Evolutionary conservation across 1,140 invertebrate genomes (phyloP).

Genomic region (Mizuhopecten yessoensis): DNA sequence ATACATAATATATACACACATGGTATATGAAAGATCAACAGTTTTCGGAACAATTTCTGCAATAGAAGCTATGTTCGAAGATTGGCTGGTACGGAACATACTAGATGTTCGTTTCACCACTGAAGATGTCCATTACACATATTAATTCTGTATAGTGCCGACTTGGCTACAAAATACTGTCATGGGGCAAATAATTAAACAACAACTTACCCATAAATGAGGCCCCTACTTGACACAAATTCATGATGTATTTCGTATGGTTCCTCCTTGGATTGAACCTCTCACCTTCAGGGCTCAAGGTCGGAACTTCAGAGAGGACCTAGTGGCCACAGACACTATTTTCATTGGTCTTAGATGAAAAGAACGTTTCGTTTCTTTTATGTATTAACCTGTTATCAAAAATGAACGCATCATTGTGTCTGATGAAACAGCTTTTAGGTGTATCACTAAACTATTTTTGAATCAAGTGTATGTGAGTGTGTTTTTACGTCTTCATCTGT

Average conservation of each 20-base stretch:
- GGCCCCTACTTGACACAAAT: not conserved
- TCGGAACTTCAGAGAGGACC: not conserved
- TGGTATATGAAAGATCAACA: too few species aligned
- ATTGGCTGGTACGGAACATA: too few species aligned
- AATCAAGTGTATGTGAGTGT: not conserved
- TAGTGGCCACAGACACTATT: not conserved
- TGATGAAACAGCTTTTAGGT: not conserved
- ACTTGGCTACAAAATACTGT: not conserved
- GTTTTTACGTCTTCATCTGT: not conserved
- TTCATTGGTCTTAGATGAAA: not conserved
- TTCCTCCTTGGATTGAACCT: not conserved
- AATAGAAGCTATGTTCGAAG: too few species aligned
- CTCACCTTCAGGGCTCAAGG: not conserved
- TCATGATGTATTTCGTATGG: not conserved
- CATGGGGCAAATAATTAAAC: not conserved
- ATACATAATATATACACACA: too few species aligned
- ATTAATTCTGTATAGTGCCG: not conserved
- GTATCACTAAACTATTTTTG: not conserved
- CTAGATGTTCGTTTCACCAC: not conserved
- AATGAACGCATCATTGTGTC: not conserved
- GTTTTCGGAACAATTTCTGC: too few species aligned
- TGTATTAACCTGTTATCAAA: not conserved
- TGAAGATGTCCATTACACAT: not conserved
- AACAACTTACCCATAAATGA: not conserved
- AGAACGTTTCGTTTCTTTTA: not conserved